Percentiles rank a stretch among this genome's conserved stretches.
Conservation (phyloP, 1,140 invertebrate species). For the Caerostris darwini region DNA sequence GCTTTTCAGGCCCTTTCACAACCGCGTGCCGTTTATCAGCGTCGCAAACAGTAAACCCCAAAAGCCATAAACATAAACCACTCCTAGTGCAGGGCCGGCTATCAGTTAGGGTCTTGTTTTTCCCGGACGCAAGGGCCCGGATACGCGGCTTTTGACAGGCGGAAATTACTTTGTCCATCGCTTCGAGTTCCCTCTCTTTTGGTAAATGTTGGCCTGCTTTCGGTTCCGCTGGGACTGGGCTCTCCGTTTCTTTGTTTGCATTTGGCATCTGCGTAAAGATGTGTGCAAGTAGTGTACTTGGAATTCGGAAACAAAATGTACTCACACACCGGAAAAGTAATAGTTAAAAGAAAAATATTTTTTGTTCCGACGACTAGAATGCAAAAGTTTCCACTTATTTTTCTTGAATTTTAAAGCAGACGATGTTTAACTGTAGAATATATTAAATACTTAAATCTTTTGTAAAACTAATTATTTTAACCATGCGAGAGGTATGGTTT, state of each 20-base stretch:
- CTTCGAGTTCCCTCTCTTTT: neutral
- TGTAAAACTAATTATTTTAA: too few species aligned
- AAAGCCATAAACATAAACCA: slow-evolving; percentile 52
- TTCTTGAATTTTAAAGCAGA: too few species aligned
- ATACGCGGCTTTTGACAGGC: slow-evolving; percentile 5
- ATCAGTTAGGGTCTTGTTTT: slow-evolving; percentile 17
- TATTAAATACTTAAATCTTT: too few species aligned
- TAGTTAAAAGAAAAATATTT: too few species aligned
- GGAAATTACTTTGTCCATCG: slow-evolving; percentile 58
- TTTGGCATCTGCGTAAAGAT: neutral
- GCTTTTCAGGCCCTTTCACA: neutral
- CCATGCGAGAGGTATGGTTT: too few species aligned
- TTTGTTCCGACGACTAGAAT: too few species aligned
- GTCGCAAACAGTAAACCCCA: slow-evolving; percentile 3
- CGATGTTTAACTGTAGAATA: too few species aligned
- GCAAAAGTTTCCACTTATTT: too few species aligned
- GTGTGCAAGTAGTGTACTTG: neutral
- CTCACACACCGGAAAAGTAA: too few species aligned
- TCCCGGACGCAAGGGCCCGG: neutral
- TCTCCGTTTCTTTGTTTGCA: neutral
- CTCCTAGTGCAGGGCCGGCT: slow-evolving; percentile 7
- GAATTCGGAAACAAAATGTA: neutral
- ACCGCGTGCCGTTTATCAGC: slow-evolving; percentile 18
- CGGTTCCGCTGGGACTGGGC: neutral
- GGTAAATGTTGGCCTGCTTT: neutral